A percentile compares a stretch with the other conserved stretches of the same genome.
Evolutionary conservation across 2,797 vertebrate species (phyloP).

Genomic region (Neosilurus mollespiculum): DNA sequence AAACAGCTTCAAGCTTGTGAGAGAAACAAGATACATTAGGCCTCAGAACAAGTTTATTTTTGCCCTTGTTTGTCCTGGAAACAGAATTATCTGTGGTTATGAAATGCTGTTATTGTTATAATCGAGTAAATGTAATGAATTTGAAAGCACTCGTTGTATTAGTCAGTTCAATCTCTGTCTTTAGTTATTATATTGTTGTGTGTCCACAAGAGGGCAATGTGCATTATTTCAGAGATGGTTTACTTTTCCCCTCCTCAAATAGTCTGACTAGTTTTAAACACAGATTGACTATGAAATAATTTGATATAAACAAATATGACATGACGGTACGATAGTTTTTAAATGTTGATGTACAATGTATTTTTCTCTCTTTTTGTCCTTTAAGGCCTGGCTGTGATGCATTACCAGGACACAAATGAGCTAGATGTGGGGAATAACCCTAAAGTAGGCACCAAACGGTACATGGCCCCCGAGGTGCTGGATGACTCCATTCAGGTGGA

Average conservation of each 20-base stretch:
- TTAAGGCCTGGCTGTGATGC: slow-evolving; percentile 92
- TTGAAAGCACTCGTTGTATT: neutral
- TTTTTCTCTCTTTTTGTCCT: neutral
- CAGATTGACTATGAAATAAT: neutral
- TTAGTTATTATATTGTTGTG: neutral
- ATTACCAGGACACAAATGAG: slow-evolving; percentile 96
- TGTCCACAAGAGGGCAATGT: slow-evolving; percentile 26
- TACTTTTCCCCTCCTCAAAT: neutral
- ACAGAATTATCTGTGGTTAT: neutral
- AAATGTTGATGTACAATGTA: neutral
- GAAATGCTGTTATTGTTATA: neutral
- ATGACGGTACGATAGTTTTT: neutral
- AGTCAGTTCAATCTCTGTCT: neutral
- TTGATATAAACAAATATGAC: neutral
- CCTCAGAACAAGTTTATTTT: neutral
- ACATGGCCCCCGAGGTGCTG: slow-evolving; percentile 96
- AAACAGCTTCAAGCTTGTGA: neutral
- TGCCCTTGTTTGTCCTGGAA: neutral
- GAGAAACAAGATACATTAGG: neutral
- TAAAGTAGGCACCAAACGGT: slow-evolving; percentile 95
- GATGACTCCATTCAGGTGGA: slow-evolving; percentile 96
- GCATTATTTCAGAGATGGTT: neutral
- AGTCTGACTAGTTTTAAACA: neutral
- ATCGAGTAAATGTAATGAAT: neutral
- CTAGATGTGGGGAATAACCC: slow-evolving; percentile 96